These are phyloP conservation scores for Caenorhabditis sulstoni DNA, from an alignment of 2,888 invertebrate genomes.

Conservation along the genomic window DNA sequence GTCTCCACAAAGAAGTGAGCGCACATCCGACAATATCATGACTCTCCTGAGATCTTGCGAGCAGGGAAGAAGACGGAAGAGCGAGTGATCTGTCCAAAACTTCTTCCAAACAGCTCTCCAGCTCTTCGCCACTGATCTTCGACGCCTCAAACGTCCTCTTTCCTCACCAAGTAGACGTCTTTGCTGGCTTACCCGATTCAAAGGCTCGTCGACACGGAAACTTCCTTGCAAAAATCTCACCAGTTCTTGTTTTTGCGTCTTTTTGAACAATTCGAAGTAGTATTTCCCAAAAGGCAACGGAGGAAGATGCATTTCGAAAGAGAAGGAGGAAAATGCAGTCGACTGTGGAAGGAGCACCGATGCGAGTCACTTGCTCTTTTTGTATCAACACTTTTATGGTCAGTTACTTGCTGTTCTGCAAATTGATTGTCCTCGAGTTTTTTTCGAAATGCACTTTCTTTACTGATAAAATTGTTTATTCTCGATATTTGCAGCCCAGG, in stretches of 20 bases:
- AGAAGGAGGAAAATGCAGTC: constrained; percentile 15
- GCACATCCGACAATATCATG: constrained; percentile 55
- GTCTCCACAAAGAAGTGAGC: constrained; percentile 55
- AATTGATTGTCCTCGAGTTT: too few relatives aligned
- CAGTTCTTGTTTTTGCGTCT: constrained; percentile 31
- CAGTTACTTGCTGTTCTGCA: too few relatives aligned
- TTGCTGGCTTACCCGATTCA: constrained; percentile 22
- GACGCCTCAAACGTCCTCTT: constrained; percentile 45
- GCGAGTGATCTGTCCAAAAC: constrained; percentile 39
- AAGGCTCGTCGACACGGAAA: constrained; percentile 49
- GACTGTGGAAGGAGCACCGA: too few relatives aligned
- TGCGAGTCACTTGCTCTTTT: too few relatives aligned
- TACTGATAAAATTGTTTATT: too few relatives aligned
- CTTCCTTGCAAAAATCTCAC: constrained; percentile 38
- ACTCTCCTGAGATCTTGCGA: too few relatives aligned
- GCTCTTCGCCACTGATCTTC: constrained; percentile 28
- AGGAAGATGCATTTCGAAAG: constrained; percentile 18
- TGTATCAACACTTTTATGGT: too few relatives aligned
- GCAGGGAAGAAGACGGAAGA: constrained; percentile 1
- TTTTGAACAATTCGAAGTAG: constrained; percentile 48
- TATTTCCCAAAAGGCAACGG: constrained; percentile 36
- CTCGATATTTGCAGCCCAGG: too few relatives aligned
- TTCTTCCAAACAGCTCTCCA: constrained; percentile 41
- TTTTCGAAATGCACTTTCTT: too few relatives aligned
- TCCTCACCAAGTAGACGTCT: too few relatives aligned